Percentiles rank a stretch among this genome's conserved stretches.
These are phyloP conservation scores for Oriolus oriolus DNA, from an alignment of 2,113 vertebrate species.

Conservation along the genomic window DNA sequence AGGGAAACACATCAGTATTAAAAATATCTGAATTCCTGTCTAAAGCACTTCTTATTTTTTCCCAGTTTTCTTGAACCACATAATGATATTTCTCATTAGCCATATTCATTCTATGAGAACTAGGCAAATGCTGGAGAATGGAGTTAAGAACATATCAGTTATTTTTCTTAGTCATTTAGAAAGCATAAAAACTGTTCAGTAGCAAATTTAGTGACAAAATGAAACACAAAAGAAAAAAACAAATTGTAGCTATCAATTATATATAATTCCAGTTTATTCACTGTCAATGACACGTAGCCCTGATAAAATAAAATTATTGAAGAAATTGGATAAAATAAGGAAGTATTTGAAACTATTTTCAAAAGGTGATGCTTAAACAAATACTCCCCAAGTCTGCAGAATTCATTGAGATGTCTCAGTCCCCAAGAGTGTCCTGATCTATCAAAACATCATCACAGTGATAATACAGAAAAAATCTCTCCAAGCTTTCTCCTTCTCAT, in stretches of 20 bases:
- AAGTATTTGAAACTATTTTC: neutral
- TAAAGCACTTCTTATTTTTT: neutral
- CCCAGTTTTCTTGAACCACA: neutral
- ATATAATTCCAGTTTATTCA: neutral
- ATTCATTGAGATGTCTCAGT: neutral
- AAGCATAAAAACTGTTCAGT: neutral
- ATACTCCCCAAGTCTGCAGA: neutral
- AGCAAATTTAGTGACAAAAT: neutral
- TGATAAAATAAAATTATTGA: neutral
- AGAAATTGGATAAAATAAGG: neutral
- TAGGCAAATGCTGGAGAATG: constrained; percentile 73
- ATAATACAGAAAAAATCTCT: neutral
- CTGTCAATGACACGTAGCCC: neutral
- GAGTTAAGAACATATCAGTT: neutral
- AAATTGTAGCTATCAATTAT: neutral
- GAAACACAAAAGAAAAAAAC: neutral
- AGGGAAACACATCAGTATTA: neutral
- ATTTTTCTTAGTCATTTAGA: neutral
- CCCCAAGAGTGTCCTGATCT: neutral
- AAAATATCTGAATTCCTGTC: neutral
- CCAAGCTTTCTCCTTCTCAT: neutral
- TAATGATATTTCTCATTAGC: neutral
- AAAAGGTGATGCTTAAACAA: neutral
- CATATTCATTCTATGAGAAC: constrained; percentile 55
- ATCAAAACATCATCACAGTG: neutral